Base-by-base conservation (phyloP, 2,113 vertebrate species). In the Lophochroa leadbeateri region DNA sequence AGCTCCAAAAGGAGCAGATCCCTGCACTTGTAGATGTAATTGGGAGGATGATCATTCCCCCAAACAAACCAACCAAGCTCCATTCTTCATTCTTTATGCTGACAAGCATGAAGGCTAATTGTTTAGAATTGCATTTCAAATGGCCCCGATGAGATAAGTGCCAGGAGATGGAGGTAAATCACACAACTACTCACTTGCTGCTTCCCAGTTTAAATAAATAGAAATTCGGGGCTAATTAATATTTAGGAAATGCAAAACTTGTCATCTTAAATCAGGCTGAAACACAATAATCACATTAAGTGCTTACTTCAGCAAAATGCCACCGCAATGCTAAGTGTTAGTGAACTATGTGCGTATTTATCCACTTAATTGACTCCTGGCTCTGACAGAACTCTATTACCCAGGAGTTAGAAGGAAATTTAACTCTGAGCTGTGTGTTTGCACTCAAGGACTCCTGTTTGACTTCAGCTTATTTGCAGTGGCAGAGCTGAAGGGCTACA, bases 191-290 rank as follows among this genome's bases (percentile, higher is more conserved):
- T 93, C 97, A 76, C 97, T 94, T 27, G 86, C 91, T 94, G 92
- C 96, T 94, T 88, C 86, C 4, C 37, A 96, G 87, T 67, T 96
- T 83, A 90, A 96, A 94, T 92, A 96, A 94, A 97, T 94, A 93
- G 93, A 94, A 97, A 96, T 93, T 11, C 68, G 58, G 12, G 79
- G 72, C 92, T 97, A 97, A 98, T 98, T 97, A 98, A 97, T 97
- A 96, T 97, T 97, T 97, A 95, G 97, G 69, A 95, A 98, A 97
- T 90, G 93, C 93, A 97, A 84, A 97, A 79, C 47, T 96, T 97
- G 94, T 97, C 97, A 91, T 97, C 97, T 95, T 98, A 98, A 98
- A 98, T 97, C 97, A 98, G 95, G 92, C 94, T 95, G 94, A 95
- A 97, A 95, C 94, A 94, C 94, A 97, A 97, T 96, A 96, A 98